Conservation (phyloP, 1,140 invertebrate species). For the Rhopalosiphum maidis region DNA sequence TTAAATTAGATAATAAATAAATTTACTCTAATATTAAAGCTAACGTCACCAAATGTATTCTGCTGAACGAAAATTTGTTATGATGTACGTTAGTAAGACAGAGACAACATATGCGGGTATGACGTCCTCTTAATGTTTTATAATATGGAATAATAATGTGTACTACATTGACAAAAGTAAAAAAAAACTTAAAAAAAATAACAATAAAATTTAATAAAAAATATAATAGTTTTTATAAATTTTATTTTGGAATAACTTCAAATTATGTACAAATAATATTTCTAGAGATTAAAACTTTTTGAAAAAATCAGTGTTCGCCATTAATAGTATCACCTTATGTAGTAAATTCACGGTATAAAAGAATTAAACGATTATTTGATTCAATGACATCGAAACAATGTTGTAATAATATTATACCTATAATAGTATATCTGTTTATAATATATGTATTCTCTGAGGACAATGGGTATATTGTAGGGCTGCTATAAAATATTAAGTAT, state of each 20-base stretch:
- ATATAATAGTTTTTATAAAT: neutral
- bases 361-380: neutral
- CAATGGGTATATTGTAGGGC: neutral
- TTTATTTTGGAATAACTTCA: neutral
- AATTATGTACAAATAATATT: neutral
- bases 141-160: no score
- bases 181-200: neutral
- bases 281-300: neutral
- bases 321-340: neutral
- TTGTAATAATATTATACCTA: neutral
- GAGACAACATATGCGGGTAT: no score
- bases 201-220: neutral
- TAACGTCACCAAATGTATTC: no score
- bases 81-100: no score
- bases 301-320: neutral
- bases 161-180: neutral
- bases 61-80: no score
- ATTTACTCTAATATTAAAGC: no score
- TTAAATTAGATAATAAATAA: no score
- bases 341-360: neutral
- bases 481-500: neutral
- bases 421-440: no score
- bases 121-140: no score
- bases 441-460: neutral
- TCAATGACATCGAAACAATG: neutral